Conservation (phyloP, 1,140 invertebrate genomes). For the Halyomorpha halys region DNA sequence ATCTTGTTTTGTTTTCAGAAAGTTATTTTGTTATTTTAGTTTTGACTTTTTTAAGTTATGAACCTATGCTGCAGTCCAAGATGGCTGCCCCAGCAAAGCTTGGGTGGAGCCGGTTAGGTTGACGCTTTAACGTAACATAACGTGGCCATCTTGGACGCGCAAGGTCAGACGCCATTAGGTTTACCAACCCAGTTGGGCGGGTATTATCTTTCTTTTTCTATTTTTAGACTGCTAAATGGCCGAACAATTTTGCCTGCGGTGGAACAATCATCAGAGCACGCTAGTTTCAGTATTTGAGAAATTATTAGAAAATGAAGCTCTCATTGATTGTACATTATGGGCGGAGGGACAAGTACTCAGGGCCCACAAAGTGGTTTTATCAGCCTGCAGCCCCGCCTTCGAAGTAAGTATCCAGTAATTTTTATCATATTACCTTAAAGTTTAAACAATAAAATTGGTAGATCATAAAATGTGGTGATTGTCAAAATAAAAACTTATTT, state of each 20-base stretch:
- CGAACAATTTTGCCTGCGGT: conserved; percentile 40
- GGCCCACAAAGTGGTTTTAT: conserved; percentile 43
- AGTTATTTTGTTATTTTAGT: too few species aligned
- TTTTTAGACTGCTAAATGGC: conserved; percentile 7
- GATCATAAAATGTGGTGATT: too few species aligned
- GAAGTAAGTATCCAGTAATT: conserved; percentile 33
- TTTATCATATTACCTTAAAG: too few species aligned
- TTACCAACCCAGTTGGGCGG: too few species aligned
- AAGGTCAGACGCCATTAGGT: not conserved
- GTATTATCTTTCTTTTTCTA: not conserved
- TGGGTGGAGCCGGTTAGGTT: not conserved
- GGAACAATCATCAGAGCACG: conserved; percentile 45
- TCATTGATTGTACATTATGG: conserved; percentile 44
- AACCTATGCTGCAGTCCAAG: not conserved
- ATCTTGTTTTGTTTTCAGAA: too few species aligned
- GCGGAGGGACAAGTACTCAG: conserved; percentile 41
- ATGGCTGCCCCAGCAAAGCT: not conserved
- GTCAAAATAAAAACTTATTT: too few species aligned
- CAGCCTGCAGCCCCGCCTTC: conserved; percentile 44
- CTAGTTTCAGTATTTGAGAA: conserved; percentile 42
- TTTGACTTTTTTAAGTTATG: too few species aligned
- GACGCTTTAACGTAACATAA: not conserved
- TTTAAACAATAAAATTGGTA: too few species aligned
- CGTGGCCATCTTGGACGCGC: conserved; percentile 8
- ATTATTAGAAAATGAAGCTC: conserved; percentile 38